Percentiles rank a stretch among this genome's conserved stretches.
Conservation (phyloP, 2,797 vertebrate species). For the Cryptoblepharus egeriae region DNA sequence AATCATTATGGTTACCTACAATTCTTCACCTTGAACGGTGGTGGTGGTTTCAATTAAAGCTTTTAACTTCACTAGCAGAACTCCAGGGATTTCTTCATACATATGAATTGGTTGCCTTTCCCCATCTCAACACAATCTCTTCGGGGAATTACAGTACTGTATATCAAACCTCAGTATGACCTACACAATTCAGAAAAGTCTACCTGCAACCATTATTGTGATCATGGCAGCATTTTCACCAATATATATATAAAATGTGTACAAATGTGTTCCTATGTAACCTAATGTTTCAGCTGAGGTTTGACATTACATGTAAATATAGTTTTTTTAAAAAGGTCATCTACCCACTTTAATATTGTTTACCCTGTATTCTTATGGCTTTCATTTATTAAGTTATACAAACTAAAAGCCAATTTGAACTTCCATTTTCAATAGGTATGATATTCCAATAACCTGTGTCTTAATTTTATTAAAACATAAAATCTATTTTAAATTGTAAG, state of each 20-base stretch:
- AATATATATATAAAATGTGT: not conserved
- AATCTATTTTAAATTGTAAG: constrained; percentile 6
- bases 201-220: not conserved
- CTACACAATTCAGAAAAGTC: not conserved
- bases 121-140: not conserved
- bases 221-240: not conserved
- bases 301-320: not conserved
- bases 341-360: not conserved
- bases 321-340: not conserved
- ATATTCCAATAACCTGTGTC: not conserved
- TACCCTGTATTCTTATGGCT: not conserved
- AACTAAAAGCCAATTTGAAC: not conserved
- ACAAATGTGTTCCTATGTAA: not conserved
- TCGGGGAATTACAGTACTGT: not conserved
- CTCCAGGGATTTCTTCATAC: not conserved
- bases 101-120: not conserved
- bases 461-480: constrained; percentile 19
- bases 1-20: not conserved
- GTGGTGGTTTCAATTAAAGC: not conserved
- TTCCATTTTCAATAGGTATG: not conserved
- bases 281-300: not conserved
- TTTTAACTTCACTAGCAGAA: not conserved
- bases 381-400: no score
- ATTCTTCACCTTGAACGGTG: not conserved
- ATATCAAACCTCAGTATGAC: not conserved